Evolutionary conservation across 2,797 vertebrate species (phyloP).

Genomic region (Anableps anableps): DNA sequence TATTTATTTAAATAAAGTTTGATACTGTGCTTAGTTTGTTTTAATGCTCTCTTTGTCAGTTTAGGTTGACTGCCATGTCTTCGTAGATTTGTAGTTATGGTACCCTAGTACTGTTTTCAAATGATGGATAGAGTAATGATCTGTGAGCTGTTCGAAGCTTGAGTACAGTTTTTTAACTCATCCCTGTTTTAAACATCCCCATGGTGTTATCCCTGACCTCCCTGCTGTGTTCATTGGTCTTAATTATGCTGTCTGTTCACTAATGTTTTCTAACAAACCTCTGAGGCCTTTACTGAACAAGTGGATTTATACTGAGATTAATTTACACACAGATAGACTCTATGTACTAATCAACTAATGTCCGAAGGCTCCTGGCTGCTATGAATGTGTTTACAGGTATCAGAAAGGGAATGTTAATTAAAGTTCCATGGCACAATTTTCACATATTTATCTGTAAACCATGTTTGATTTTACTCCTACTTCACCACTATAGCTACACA

Average conservation of each 20-base stretch:
- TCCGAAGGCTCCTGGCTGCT: neutral
- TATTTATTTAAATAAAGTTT: neutral
- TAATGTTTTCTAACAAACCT: neutral
- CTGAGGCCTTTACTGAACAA: neutral
- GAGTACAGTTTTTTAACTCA: neutral
- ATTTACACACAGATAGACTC: neutral
- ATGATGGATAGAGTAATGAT: neutral
- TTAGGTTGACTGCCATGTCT: neutral
- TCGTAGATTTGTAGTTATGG: neutral
- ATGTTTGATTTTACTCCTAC: no score
- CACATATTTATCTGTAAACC: neutral
- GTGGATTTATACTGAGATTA: neutral
- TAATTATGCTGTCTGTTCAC: neutral
- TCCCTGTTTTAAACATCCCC: neutral
- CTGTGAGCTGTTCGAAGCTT: neutral
- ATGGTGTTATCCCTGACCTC: neutral
- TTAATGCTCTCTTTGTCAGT: neutral
- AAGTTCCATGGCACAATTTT: neutral
- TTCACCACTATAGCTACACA: neutral
- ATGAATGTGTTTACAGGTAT: neutral
- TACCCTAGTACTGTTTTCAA: neutral
- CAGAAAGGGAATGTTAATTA: neutral
- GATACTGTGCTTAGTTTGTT: neutral
- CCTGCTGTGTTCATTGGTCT: neutral
- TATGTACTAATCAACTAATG: neutral